Evolutionary conservation across 2,113 vertebrate genomes (phyloP).

Genomic region (Corythoichthys haematopterus): DNA sequence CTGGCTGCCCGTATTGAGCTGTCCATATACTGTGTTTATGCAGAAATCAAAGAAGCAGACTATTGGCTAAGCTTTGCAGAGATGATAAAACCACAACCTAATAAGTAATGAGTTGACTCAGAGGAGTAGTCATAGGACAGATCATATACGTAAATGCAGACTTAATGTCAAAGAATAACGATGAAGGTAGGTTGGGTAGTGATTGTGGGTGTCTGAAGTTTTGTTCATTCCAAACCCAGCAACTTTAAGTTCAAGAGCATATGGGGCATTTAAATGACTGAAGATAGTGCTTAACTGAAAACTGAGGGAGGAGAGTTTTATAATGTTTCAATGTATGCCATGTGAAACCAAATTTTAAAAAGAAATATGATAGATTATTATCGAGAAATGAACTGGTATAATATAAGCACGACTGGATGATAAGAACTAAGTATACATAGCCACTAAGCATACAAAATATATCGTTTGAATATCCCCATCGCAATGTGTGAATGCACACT

Average conservation of each 20-base stretch:
- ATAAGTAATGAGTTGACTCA: slow-evolving; percentile 44
- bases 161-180: slow-evolving; percentile 28
- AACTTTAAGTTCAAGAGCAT: slow-evolving; percentile 44
- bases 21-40: slow-evolving; percentile 15
- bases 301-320: not conserved
- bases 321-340: too few relatives aligned
- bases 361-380: too few relatives aligned
- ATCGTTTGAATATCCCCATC: too few relatives aligned
- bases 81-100: slow-evolving; percentile 20
- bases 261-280: not conserved
- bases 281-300: not conserved
- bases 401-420: too few relatives aligned
- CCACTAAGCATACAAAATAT: too few relatives aligned
- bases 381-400: too few relatives aligned
- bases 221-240: slow-evolving; percentile 41
- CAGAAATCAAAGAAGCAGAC: slow-evolving; percentile 21
- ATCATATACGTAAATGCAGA: slow-evolving; percentile 9
- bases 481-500: too few relatives aligned
- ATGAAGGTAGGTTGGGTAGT: slow-evolving; percentile 33
- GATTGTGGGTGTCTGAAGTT: slow-evolving; percentile 47
- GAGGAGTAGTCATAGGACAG: slow-evolving; percentile 24
- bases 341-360: too few relatives aligned
- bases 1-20: slow-evolving; percentile 23
- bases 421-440: too few relatives aligned
- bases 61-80: slow-evolving; percentile 4